Evolutionary conservation across 2,888 invertebrate genomes (phyloP), one percentile per base, ranked within the genome.

Genomic region (Parnassius mnemosyne): DNA sequence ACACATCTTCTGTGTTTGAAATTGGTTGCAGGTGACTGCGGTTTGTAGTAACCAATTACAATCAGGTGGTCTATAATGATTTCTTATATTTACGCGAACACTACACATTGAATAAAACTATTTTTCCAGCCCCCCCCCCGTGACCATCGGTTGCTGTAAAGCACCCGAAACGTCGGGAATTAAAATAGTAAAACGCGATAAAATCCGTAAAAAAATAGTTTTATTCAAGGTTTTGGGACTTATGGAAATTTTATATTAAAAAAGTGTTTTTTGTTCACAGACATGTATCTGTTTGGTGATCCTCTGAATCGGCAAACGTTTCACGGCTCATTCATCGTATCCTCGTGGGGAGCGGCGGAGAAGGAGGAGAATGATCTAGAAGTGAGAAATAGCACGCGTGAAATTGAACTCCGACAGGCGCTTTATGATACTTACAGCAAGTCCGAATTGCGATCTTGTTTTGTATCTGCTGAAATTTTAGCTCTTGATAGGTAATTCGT

Each of bases 291-390:
- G 74, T 92, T 94, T 66, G 92, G 94, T 54, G 94, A 95, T 73
- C 94, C 95, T 52, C 91, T 95, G 57, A 95, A 95, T 75, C 96
- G 96, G 80, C 95, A 96, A 82, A 93, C 96, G 63, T 97, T 96
- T 87, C 93, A 96, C 66, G 97, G 95, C 50, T 95, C 95, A 64
- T 96, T 97, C 82, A 93, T 94, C 70, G 94, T 97, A 65, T 94
- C 95, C 11, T 95, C 96, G 74, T 93, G 95, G 92, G 92, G 93
- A 53, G 84, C 93, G 71, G 94, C 93, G 67, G 86, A 95, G 71
- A 94, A 50, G 93, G 95, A 84, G 93, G 95, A 65, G 89, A 89
- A 92, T 59, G 87, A 93, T 75, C 94, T 94, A 70, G 87, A 95
- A 70, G 93, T 94, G 55, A 92, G 93, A 74, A 97, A 97, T 88